Base-by-base conservation (phyloP, 2,888 invertebrate species). In the Caenorhabditis sp. region DNA sequence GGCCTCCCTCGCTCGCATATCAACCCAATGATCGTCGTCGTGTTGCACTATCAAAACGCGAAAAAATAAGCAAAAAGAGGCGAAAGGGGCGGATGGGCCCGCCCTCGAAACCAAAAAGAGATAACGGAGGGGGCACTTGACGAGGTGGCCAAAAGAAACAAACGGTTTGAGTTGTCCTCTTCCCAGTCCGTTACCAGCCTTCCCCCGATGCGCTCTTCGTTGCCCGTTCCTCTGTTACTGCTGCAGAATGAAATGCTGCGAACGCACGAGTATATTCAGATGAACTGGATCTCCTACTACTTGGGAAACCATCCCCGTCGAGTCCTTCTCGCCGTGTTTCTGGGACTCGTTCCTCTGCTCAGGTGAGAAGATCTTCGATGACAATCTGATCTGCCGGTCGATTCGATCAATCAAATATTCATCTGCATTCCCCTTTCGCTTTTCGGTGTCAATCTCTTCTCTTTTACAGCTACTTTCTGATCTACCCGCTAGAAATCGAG, bases 401-500 rank as follows among this genome's bases (percentile, higher is more conserved):
- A 67, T 53, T 35, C 51, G 18, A 67, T 53, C 35, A 60, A 44
- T 67, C 44, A 62, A 18, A 13, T 2, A 40, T 40, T 13, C 40
- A 6, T 9, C 4, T 40, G 13, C 13, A 6, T 11, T n/a, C 40
- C 11, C 26, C 55, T 26, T 26, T 56, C 55, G 15, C 55, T 56
- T 56, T 56, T 9, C 26, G 2, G 18, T 15, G 40, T 13, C 32
- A 32, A 4, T 40, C 40, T 15, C 40, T 50, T 15, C 11, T 18
- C 28, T 32, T 22, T 82, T 83, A 81, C 58, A 85, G 84, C 65
- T 87, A 82, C 65, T 89, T 87, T 72, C 37, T 87, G 44, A 70
- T 89, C 32, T 80, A 80, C 61, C 87, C 88, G 13, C 72, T 88
- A 24, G 77, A 84, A 65, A 85, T 90, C 35, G 88, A 89, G 58